Base-by-base conservation (phyloP, 2,113 vertebrate genomes). In the Brevimyrus niger region DNA sequence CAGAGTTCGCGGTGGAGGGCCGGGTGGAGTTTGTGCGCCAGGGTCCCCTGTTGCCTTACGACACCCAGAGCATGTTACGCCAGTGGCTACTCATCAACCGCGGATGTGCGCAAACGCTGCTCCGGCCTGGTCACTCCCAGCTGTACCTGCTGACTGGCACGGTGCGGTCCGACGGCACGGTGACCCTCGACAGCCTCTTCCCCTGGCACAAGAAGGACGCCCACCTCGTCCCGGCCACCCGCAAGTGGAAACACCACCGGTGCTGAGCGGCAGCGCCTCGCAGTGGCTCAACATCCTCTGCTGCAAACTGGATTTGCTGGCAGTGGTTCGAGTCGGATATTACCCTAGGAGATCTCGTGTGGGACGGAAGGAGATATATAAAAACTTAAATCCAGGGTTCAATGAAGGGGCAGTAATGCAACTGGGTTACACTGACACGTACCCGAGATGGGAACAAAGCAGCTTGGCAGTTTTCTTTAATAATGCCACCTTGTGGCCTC, bases 11-110 rank as follows among this genome's bases (percentile, higher is more conserved):
- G 55, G 94, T 97, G 17, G 96, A 97, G 86, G 97, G 96, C 7
- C 94, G 95, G 0, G 95, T 97, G 11, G 97, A 98, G 92, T 97
- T 98, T 27, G 94, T 95, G 90, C 95, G 92, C 42, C 96, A 96
- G 51, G 96, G 96, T 0, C 96, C 95, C 0, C 93, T 98, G 19
- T 90, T 97, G 86, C 96, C 96, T 8, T 97, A 97, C 0, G 97
- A 98, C 94, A 97, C 96, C 87, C 94, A 92, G 90, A 95, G 93
- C 69, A 94, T 97, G 42, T 94, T 98, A 80, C 96, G 95, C 86
- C 96, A 97, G 89, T 98, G 97, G 97, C 94, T 98, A 80, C 95
- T 97, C 58, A 95, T 97, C 91, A 98, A 98, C 90, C 93, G 96
- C 38, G 93, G 93, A 82, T 98, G 97, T 38, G 94, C 95, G 0